Evolutionary conservation across 2,888 invertebrate genomes (phyloP).

Genomic region (Villa cingulata): DNA sequence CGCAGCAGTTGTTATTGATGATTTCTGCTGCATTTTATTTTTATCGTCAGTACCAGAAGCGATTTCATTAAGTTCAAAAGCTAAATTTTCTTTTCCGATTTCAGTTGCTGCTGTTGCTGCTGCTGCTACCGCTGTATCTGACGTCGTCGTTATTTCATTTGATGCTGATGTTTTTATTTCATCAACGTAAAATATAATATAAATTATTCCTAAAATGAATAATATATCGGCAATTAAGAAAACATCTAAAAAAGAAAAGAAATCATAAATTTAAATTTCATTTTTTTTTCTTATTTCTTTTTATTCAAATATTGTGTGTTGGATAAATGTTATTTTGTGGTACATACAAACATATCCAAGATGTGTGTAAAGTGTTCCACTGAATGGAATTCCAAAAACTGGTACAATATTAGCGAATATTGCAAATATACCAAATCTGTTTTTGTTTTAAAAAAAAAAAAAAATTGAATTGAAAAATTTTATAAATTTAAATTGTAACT

Average conservation of each 20-base stretch:
- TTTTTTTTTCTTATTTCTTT: too few relatives aligned
- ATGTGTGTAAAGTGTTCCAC: slow-evolving; percentile 26
- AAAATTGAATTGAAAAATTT: neutral
- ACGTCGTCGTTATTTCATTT: slow-evolving; percentile 12
- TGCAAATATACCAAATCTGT: slow-evolving; percentile 32
- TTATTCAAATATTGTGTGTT: too few relatives aligned
- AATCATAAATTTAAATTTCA: too few relatives aligned
- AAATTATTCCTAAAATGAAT: slow-evolving; percentile 29
- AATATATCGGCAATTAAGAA: slow-evolving; percentile 28
- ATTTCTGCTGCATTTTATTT: neutral
- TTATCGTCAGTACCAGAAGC: neutral
- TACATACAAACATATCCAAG: slow-evolving; percentile 31
- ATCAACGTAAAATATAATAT: slow-evolving; percentile 29
- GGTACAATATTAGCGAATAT: slow-evolving; percentile 30
- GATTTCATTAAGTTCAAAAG: slow-evolving; percentile 7
- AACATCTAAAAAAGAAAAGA: slow-evolving; percentile 23
- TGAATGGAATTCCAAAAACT: slow-evolving; percentile 28
- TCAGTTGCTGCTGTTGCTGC: slow-evolving; percentile 4
- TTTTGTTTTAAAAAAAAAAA: neutral
- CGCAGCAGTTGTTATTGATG: too few relatives aligned
- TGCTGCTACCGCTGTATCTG: slow-evolving; percentile 11
- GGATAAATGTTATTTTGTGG: too few relatives aligned
- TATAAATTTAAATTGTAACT: neutral
- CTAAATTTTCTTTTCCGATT: slow-evolving; percentile 12
- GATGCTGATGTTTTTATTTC: slow-evolving; percentile 19